Conservation (phyloP, 2,113 vertebrate species). For the Cyphotilapia sp. region DNA sequence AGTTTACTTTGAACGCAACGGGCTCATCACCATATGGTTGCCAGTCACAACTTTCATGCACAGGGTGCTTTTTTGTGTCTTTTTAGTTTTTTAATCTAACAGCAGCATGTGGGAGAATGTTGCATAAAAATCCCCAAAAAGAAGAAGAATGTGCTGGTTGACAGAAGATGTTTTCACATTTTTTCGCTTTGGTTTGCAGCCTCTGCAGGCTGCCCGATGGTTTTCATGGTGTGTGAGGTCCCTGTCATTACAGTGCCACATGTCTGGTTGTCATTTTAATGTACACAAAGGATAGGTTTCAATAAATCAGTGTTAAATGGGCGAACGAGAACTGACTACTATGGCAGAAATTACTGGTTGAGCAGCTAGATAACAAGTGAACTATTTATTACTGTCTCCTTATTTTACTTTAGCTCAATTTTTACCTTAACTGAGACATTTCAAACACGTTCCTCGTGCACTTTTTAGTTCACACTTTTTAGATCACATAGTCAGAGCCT, state of each 20-base stretch:
- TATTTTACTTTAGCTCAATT: neutral
- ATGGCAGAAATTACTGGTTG: neutral
- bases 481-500: neutral
- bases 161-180: conserved; percentile 1
- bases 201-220: neutral
- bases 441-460: neutral
- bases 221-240: neutral
- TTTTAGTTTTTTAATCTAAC: neutral
- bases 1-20: conserved; percentile 46
- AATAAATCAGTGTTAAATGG: neutral
- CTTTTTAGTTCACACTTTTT: neutral
- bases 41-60: conserved; percentile 34
- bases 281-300: neutral
- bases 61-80: neutral
- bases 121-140: neutral
- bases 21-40: conserved; percentile 49
- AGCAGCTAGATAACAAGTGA: neutral
- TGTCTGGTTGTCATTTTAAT: conserved; percentile 7
- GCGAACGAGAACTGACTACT: neutral
- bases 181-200: neutral
- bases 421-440: neutral
- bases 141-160: neutral
- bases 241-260: neutral
- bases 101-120: neutral
- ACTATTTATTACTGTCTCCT: neutral